A percentile compares a stretch with the other conserved stretches of the same genome.
Conservation (phyloP, 2,888 invertebrate species). For the Hemistola chrysoprasaria region DNA sequence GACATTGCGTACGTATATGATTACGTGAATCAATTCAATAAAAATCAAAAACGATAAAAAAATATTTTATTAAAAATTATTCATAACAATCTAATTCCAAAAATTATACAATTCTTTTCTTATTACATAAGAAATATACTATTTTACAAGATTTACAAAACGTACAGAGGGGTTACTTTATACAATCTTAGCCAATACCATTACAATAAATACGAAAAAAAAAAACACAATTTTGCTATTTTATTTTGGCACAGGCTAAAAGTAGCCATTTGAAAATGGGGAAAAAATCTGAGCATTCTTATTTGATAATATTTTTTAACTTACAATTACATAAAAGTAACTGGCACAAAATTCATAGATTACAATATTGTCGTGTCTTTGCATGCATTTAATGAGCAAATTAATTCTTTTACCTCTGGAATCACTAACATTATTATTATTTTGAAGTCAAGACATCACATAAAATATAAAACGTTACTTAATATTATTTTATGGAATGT, state of each 20-base stretch:
- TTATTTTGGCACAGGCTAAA: constrained; percentile 65
- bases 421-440: too few relatives aligned
- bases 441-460: too few relatives aligned
- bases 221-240: constrained; percentile 26
- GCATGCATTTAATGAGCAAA: too few relatives aligned
- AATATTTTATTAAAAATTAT: constrained; percentile 71
- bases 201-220: constrained; percentile 51
- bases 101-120: constrained; percentile 50
- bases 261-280: constrained; percentile 42
- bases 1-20: too few relatives aligned
- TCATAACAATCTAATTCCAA: constrained; percentile 55
- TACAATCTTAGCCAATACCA: constrained; percentile 45
- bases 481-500: too few relatives aligned
- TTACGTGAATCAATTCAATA: too few relatives aligned
- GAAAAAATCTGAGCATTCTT: constrained; percentile 57
- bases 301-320: constrained; percentile 31
- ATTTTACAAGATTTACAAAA: constrained; percentile 60
- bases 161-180: constrained; percentile 65
- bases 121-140: constrained; percentile 38
- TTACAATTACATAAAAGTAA: constrained; percentile 54
- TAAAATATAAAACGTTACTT: too few relatives aligned
- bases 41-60: constrained; percentile 40
- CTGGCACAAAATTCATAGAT: constrained; percentile 75
- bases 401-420: too few relatives aligned
- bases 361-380: constrained; percentile 28